A percentile compares a stretch with the other conserved stretches of the same genome.
These are phyloP conservation scores for Crambe crambe DNA, from an alignment of 37 sponge, comb jelly and placozoan genomes.

Conservation along the genomic window DNA sequence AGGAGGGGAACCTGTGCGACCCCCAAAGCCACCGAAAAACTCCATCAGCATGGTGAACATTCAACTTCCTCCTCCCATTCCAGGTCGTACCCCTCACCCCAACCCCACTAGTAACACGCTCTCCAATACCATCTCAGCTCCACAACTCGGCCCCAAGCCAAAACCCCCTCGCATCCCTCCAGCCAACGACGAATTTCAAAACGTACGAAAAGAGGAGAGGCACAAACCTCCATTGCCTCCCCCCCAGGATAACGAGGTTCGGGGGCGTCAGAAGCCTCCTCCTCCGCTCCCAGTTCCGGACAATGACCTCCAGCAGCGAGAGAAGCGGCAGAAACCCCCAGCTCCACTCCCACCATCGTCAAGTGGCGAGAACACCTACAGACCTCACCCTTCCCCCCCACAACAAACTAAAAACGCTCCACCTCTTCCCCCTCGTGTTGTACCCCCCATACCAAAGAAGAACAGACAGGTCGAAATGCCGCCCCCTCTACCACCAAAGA, in stretches of 20 bases:
- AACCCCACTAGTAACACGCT: not conserved
- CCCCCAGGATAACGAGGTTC: too few relatives aligned
- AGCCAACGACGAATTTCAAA: too few relatives aligned
- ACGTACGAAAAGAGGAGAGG: not conserved
- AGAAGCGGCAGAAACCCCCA: not conserved
- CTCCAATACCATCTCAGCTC: not conserved
- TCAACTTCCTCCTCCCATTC: not conserved
- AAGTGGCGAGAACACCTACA: too few relatives aligned
- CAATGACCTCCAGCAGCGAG: slow-evolving; percentile 2
- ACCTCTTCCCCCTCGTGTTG: slow-evolving; percentile 20
- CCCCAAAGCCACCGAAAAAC: slow-evolving; percentile 7
- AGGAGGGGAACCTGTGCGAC: not conserved
- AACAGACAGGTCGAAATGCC: not conserved
- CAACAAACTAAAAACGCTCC: not conserved
- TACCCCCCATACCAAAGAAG: not conserved
- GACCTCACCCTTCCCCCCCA: slow-evolving; percentile 3
- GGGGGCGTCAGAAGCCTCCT: too few relatives aligned
- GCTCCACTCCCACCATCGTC: slow-evolving; percentile 10
- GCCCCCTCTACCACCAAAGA: not conserved
- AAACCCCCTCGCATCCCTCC: too few relatives aligned
- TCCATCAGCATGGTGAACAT: not conserved
- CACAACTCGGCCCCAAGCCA: not conserved
- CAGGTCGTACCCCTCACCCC: not conserved
- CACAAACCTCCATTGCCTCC: not conserved
- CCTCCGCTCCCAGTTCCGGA: not conserved